Percentiles rank a stretch among this genome's conserved stretches.
Conservation (phyloP, 2,797 vertebrate species). For the Galaxias olidus region DNA sequence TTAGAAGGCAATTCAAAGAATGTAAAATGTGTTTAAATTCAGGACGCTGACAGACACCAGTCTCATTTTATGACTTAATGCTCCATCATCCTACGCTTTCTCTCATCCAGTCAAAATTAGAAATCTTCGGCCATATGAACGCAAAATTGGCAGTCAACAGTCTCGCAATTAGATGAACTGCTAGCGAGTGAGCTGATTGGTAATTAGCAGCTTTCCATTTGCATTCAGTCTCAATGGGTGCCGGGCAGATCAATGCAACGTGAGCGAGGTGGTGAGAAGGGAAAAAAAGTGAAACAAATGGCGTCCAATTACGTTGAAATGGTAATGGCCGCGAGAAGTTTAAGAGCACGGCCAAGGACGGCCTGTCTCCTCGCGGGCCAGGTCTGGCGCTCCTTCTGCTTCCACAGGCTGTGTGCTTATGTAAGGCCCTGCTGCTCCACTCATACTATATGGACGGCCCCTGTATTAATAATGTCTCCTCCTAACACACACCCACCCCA, state of each 20-base stretch:
- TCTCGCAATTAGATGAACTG: slow-evolving; percentile 60
- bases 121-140: slow-evolving; percentile 61
- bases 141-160: slow-evolving; percentile 57
- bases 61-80: slow-evolving; percentile 32
- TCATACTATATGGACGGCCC: slow-evolving; percentile 61
- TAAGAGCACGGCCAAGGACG: slow-evolving; percentile 49
- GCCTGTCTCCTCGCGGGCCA: slow-evolving; percentile 30
- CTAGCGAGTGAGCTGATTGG: slow-evolving; percentile 71
- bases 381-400: slow-evolving; percentile 36
- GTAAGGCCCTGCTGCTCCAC: slow-evolving; percentile 64
- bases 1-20: slow-evolving; percentile 7
- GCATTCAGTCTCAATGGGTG: slow-evolving; percentile 64
- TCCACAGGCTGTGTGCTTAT: slow-evolving; percentile 47
- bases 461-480: slow-evolving; percentile 73
- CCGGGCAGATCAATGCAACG: slow-evolving; percentile 66
- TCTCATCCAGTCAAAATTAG: slow-evolving; percentile 57
- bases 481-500: slow-evolving; percentile 54
- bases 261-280: slow-evolving; percentile 47
- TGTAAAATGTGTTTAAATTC: too few relatives aligned
- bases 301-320: slow-evolving; percentile 63
- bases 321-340: slow-evolving; percentile 61
- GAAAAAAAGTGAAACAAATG: slow-evolving; percentile 46
- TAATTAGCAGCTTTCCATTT: slow-evolving; percentile 73
- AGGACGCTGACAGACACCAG: not conserved
- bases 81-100: slow-evolving; percentile 39